These are phyloP conservation scores for Ashinkailepas kermadecensis DNA, from an alignment of 2,888 invertebrate genomes.

Conservation along the genomic window DNA sequence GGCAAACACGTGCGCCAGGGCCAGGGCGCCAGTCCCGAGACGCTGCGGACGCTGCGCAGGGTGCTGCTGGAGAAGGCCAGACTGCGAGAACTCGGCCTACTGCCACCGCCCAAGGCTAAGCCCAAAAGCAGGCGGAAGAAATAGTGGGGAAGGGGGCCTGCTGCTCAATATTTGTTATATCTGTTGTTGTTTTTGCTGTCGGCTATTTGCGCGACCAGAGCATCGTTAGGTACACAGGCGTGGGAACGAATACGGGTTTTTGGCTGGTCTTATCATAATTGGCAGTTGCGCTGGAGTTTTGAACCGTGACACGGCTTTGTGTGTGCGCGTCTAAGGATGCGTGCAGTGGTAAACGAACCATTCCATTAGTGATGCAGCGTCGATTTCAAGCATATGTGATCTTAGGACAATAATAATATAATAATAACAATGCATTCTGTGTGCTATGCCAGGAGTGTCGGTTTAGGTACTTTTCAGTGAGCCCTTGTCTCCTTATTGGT, in stretches of 20 bases:
- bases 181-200: neutral
- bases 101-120: conserved; percentile 11
- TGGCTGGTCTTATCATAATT: too few relatives aligned
- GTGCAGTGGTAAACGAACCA: too few relatives aligned
- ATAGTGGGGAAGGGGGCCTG: neutral
- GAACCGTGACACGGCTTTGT: too few relatives aligned
- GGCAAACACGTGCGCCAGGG: conserved; percentile 45
- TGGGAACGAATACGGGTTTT: neutral
- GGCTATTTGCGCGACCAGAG: neutral
- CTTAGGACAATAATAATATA: too few relatives aligned
- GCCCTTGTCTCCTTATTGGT: too few relatives aligned
- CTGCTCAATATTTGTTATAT: neutral
- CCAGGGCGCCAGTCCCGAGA: conserved; percentile 44
- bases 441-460: too few relatives aligned
- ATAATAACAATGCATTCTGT: too few relatives aligned
- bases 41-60: conserved; percentile 42
- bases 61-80: conserved; percentile 43
- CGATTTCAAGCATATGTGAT: too few relatives aligned
- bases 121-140: neutral
- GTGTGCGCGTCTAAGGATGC: too few relatives aligned
- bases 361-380: too few relatives aligned
- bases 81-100: conserved; percentile 25
- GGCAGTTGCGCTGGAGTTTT: too few relatives aligned
- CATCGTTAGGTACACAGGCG: neutral
- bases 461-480: too few relatives aligned